Base-by-base conservation (phyloP, 2,113 vertebrate species). In the Bombycilla garrulus region DNA sequence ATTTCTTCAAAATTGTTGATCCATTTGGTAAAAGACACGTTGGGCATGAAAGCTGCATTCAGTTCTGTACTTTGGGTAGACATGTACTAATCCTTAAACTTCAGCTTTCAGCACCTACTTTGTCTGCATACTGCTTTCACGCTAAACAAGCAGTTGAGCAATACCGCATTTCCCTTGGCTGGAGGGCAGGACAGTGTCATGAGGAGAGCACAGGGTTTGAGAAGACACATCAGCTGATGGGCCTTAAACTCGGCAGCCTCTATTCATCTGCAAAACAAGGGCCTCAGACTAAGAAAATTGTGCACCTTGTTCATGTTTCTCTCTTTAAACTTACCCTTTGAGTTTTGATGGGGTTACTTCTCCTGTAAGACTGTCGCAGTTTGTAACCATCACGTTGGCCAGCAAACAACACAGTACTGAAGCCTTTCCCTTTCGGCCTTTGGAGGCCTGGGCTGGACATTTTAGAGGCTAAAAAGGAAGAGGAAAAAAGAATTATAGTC, bases 401-500 rank as follows among this genome's bases (percentile, higher is more conserved):
- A 8, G n/a, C 44, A 38, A 83, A 38, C 7, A 61, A 2, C 31
- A 58, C 7, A 5, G 12, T 48, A 71, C 25, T 12, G 15, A 64
- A 33, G 19, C 16, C 21, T 91, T 73, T 81, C 42, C 9, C 6
- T 50, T 60, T 62, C 42, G 81, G 51, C 25, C 47, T 66, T 50
- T 33, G 10, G 57, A 57, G 48, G 18, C 36, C 15, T 73, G 26
- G 15, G 22, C 36, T 86, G 50, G 24, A 28, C 24, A 35, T n/a
- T 31, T 50, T 57, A 24, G 16, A 74, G 5, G 6, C 76, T 24
- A 29, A 80, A 77, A 58, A 62, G 13, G 1, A 44, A 45, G 42
- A 35, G 4, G 3, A 5, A 0, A 5, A 26, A 23, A 33, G 35
- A 53, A 5, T 18, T 5, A 10, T 1, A 70, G 5, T 26, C 19